Base-by-base conservation (phyloP, 2,113 vertebrate species). In the Eretmochelys imbricata region DNA sequence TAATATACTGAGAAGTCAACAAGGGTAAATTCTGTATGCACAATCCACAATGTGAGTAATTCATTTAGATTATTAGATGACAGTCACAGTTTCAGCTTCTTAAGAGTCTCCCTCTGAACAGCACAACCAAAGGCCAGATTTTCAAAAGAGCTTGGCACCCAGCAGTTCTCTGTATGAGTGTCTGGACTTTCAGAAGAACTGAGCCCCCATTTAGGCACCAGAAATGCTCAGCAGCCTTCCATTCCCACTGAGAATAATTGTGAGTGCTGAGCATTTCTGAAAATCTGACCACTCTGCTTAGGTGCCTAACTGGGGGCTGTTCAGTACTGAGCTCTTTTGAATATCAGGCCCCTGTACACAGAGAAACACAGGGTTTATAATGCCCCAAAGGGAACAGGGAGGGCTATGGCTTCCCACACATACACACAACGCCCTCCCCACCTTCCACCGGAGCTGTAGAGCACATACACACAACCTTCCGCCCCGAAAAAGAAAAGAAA, bases 11-110 rank as follows among this genome's bases (percentile, higher is more conserved):
- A 90, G 72, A 48, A 8, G 24, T 5, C 76, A 46, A 20, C 76
- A 90, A 94, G 62, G 69, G 35, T 76, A 80, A 76, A 94, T 95
- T 91, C 82, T 59, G n/a, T 85, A 94, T 76, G 75, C 10, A 80
- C 11, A 89, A 38, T 14, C 10, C 17, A 17, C 19, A 80, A 59
- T 14, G 1, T 38, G n/a, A 72, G 3, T 3, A 76, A 76, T 89
- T 91, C 10, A 9, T 12, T 27, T 51, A 82, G 50, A 13, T 12
- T 69, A 11, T 51, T 87, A 88, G 46, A 19, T 24, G 83, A 76
- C 42, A 49, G 24, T 57, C 54, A 29, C 13, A 42, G 80, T 11
- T 29, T 46, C 80, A 51, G 1, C 0, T 1, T 57, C 72, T 87
- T 50, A 87, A 7, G 4, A 19, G 65, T 38, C 27, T 81, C 65